Conservation (phyloP, 2,113 vertebrate genomes). For the Cercocebus atys region DNA sequence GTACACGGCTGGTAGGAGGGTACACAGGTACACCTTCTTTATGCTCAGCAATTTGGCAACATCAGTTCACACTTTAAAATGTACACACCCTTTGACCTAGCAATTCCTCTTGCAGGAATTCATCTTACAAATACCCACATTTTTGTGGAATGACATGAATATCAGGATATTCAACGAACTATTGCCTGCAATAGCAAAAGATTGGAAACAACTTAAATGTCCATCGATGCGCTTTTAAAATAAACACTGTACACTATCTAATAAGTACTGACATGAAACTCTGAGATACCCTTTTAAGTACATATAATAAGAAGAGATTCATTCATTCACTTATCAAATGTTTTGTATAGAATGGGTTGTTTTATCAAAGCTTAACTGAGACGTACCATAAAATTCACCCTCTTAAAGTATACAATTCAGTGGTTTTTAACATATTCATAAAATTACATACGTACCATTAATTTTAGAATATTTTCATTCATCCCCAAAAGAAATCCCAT, state of each 20-base stretch:
- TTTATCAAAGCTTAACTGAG: background rate
- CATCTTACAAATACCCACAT: background rate
- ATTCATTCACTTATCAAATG: background rate
- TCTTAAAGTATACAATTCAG: background rate
- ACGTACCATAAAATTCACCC: background rate
- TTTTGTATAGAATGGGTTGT: background rate
- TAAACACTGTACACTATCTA: background rate
- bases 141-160: background rate
- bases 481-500: background rate
- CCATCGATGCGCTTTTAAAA: background rate
- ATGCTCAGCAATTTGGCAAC: background rate
- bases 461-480: background rate
- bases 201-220: background rate
- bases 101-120: background rate
- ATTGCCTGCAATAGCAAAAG: background rate
- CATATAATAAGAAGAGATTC: background rate
- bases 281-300: background rate
- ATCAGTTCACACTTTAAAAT: background rate
- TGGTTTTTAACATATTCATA: background rate
- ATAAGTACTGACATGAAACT: background rate
- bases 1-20: background rate
- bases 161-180: background rate
- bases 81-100: background rate
- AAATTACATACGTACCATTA: background rate
- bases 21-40: background rate